A percentile compares a stretch with the other conserved stretches of the same genome.
These are phyloP conservation scores for Sebastes paucispinis DNA, from an alignment of 2,797 vertebrate species.

Conservation along the genomic window DNA sequence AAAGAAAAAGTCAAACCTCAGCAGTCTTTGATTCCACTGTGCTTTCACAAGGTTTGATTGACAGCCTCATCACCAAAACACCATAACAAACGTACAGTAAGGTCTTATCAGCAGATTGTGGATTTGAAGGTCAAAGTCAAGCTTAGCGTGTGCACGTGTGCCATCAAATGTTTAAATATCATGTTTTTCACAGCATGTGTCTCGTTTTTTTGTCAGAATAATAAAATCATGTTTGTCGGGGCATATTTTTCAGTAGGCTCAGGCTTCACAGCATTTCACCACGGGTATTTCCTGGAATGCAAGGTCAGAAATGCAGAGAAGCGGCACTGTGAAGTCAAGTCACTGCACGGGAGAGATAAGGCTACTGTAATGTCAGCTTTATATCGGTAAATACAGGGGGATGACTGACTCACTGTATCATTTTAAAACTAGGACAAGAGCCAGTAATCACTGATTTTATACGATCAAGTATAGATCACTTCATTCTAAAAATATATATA, in stretches of 20 bases:
- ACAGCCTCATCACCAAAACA: constrained; percentile 7
- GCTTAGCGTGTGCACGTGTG: background rate
- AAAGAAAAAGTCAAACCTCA: constrained; percentile 5
- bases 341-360: constrained; percentile 47
- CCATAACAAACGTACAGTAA: background rate
- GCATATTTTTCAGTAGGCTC: background rate
- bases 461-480: background rate
- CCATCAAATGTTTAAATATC: constrained; percentile 17
- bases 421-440: background rate
- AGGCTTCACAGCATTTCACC: constrained; percentile 13
- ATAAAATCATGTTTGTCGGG: background rate
- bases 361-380: constrained; percentile 11
- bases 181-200: background rate
- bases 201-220: background rate
- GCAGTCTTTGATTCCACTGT: constrained; percentile 23
- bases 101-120: constrained; percentile 12
- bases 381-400: background rate
- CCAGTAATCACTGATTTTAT: background rate
- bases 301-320: constrained; percentile 11
- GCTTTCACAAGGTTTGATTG: constrained; percentile 8
- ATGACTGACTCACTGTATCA: background rate
- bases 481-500: background rate
- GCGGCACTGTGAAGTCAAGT: constrained; percentile 13
- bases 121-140: constrained; percentile 22
- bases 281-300: constrained; percentile 4